Evolutionary conservation across 2,113 vertebrate genomes (phyloP), one percentile per base, ranked within the genome.

Genomic region (Rhinoderma darwinii): DNA sequence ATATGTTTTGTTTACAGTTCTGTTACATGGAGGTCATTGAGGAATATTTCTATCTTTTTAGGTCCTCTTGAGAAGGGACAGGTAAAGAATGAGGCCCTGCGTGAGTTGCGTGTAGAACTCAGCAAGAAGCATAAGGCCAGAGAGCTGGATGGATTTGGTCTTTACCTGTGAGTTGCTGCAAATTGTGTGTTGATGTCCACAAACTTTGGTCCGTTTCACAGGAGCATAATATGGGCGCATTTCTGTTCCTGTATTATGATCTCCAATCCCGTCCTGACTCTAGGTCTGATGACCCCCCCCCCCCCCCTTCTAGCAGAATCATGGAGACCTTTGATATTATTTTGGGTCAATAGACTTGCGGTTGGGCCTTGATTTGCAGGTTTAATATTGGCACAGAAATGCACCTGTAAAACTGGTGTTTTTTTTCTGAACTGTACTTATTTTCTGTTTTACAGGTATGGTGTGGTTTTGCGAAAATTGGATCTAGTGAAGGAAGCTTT

Each of bases 51-150:
- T 61, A 17, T 80, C 6, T 81, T 43, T 89, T 2, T 83, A 99
- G 98, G 98, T 78, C 98, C 98, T 41, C 89, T 99, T 90, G 98
- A 99, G 89, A 99, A 99, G 91, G 98, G 98, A 88, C 98, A 99
- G 91, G 98, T 99, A 10, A 97, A 98, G 88, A 99, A 99, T 73
- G 98, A 99, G 93, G 97, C 96, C 39, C 91, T 99, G 32, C 92
- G 98, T 83, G 97, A 99, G 90, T 51, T 99, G 84, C 94, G 98
- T 89, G 98, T 99, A 37, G 98, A 99, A 84, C 96, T 99, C 88
- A 98, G 97, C 92, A 99, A 99, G 92, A 99, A 98, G 84, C 98
- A 99, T 91, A 96, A 92, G 70, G 95, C 96, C 39, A 95, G 96
- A 90, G 97, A 99, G 87, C 91, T 99, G 92, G 98, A 99, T 75